Percentiles rank a stretch among this genome's conserved stretches.
phyloP scores from a whole-genome alignment of 2,113 vertebrate species.

The Paramisgurnus dabryanus region DNA sequence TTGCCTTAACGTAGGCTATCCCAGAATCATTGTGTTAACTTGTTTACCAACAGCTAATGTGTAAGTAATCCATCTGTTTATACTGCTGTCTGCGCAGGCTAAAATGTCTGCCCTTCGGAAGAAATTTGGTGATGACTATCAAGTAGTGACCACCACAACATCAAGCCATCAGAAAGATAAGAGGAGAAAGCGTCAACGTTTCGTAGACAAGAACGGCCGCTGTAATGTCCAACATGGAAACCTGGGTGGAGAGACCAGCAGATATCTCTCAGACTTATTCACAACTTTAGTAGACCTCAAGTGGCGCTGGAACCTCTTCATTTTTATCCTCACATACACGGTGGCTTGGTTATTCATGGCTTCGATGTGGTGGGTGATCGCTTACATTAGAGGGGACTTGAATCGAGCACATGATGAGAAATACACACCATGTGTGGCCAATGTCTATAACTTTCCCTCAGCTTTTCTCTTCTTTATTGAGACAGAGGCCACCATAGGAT shows the following conservation, averaged over 20 bases:
- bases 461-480: slow-evolving; percentile 98
- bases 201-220: slow-evolving; percentile 99
- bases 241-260: slow-evolving; percentile 94
- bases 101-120: slow-evolving; percentile 97
- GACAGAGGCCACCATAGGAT: slow-evolving; percentile 97
- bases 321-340: slow-evolving; percentile 98
- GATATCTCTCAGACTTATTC: slow-evolving; percentile 97
- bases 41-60: too few relatives aligned
- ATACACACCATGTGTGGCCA: slow-evolving; percentile 97
- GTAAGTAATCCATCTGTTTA: slow-evolving; percentile 60
- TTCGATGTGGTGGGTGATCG: slow-evolving; percentile 98
- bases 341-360: slow-evolving; percentile 99
- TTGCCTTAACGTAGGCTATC: too few relatives aligned
- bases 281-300: slow-evolving; percentile 98
- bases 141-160: slow-evolving; percentile 96
- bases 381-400: slow-evolving; percentile 94
- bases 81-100: slow-evolving; percentile 74
- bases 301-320: slow-evolving; percentile 99
- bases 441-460: slow-evolving; percentile 98
- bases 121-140: slow-evolving; percentile 98
- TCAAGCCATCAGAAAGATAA: slow-evolving; percentile 88
- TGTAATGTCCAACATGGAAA: slow-evolving; percentile 99
- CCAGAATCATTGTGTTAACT: too few relatives aligned
- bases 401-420: slow-evolving; percentile 88
- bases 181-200: slow-evolving; percentile 93